Conservation (phyloP, 2,888 invertebrate species). For the Meandrusa payeni region DNA sequence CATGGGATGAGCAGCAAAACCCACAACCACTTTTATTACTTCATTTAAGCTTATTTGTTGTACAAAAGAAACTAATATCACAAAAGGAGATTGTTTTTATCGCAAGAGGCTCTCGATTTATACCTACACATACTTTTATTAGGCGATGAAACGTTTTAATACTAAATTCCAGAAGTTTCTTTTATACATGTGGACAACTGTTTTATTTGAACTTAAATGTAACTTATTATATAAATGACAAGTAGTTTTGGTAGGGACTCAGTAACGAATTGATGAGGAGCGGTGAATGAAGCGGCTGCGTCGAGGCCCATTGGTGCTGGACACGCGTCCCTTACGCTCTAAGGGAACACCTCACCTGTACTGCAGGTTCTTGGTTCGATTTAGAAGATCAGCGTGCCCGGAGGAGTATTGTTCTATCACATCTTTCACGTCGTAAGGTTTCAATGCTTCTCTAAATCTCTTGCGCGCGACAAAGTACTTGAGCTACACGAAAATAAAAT, state of each 20-base stretch:
- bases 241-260: not conserved
- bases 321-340: conserved; percentile 17
- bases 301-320: conserved; percentile 53
- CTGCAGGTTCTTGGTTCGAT: conserved; percentile 92
- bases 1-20: conserved; percentile 5
- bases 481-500: conserved; percentile 83
- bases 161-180: conserved; percentile 2
- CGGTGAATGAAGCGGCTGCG: conserved; percentile 33
- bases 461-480: conserved; percentile 94
- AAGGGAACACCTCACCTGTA: conserved; percentile 83
- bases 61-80: conserved; percentile 1
- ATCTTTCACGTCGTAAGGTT: conserved; percentile 97
- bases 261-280: conserved; percentile 11
- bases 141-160: not conserved
- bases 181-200: not conserved
- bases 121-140: not conserved
- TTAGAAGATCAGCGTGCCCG: conserved; percentile 92
- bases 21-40: conserved; percentile 8
- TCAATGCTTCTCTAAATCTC: conserved; percentile 95
- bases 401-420: conserved; percentile 96
- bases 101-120: conserved; percentile 19
- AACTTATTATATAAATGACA: conserved; percentile 6
- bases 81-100: not conserved
- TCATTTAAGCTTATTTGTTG: conserved; percentile 4
- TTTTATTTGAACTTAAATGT: not conserved